Base-by-base conservation (phyloP, 1,140 invertebrate genomes). In the Pogonomyrmex californicus region DNA sequence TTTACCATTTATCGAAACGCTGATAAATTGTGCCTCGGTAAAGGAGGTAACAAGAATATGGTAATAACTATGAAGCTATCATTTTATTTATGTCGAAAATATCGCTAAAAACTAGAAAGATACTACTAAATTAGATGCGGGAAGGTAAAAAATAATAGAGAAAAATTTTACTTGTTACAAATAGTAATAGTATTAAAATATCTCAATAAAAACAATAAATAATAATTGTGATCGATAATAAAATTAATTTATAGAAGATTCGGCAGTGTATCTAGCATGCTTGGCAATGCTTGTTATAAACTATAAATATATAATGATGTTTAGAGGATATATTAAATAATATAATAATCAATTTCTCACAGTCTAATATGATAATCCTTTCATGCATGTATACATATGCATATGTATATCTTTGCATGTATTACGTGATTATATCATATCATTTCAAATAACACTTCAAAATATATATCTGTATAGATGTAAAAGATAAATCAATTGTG, bases 171-270 rank as follows among this genome's bases (percentile, higher is more conserved):
- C 91, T 95, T 94, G 91, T 95, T 95, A 95, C 94, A 95, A 95
- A 95, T 95, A 93, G 93, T 75, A 94, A 95, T 95, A 95, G 93
- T 95, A 95, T 95, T 95, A 95, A 95, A 95, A 95, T 95, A 95
- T 95, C 94, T 93, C 93, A 95, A 95, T 95, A 94, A 95, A 94
- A 95, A 95, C 94, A 95, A 95, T 95, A 95, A 95, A 95, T 95
- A 95, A 95, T 95, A 91, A 93, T 94, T 88, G 92, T 93, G 91
- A 93, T 94, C 91, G 94, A 94, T 93, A 92, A 94, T 94, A 93
- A 93, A 94, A 95, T 92, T 92, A 93, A 93, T 92, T 91, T 92
- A 93, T 94, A 94, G 91, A 95, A 94, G 91, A 85, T 95, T 95
- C 94, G 95, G 95, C 95, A 95, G 95, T 95, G 94, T 94, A 92